A percentile compares a stretch with the other conserved stretches of the same genome.
Conservation (phyloP, 92 coral and sea anemone genomes). For the Isaurus tuberculatus region DNA sequence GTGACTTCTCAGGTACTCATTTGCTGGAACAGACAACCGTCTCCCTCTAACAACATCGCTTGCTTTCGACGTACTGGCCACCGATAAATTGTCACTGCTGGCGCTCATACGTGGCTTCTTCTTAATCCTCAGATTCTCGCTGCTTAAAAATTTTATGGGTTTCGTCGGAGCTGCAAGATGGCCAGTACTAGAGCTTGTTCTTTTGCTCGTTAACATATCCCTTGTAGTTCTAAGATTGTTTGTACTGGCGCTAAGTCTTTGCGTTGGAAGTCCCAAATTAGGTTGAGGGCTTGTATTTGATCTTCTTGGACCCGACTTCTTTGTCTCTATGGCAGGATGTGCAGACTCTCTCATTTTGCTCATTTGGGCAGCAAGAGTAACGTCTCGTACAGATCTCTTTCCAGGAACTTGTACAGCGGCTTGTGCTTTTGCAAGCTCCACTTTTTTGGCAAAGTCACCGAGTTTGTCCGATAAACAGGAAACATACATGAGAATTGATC, state of each 20-base stretch:
- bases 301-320: background rate
- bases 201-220: background rate
- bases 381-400: constrained; percentile 61
- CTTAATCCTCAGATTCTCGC: constrained; percentile 4
- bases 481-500: constrained; percentile 78
- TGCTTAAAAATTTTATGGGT: constrained; percentile 13
- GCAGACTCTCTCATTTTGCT: constrained; percentile 44
- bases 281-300: constrained; percentile 1
- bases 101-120: constrained; percentile 36
- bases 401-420: constrained; percentile 63
- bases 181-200: constrained; percentile 16
- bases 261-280: background rate
- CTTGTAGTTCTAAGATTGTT: constrained; percentile 11
- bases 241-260: constrained; percentile 25
- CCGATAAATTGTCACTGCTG: constrained; percentile 35
- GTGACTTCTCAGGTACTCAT: background rate
- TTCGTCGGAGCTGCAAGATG: constrained; percentile 30
- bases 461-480: constrained; percentile 78
- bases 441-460: constrained; percentile 61
- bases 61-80: background rate
- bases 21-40: constrained; percentile 30
- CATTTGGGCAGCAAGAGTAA: constrained; percentile 51
- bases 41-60: constrained; percentile 7
- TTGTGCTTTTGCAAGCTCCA: constrained; percentile 58
- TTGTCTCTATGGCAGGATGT: constrained; percentile 16